Evolutionary conservation across 2,113 vertebrate species (phyloP).

Genomic region (Forbesichthys agassizii): DNA sequence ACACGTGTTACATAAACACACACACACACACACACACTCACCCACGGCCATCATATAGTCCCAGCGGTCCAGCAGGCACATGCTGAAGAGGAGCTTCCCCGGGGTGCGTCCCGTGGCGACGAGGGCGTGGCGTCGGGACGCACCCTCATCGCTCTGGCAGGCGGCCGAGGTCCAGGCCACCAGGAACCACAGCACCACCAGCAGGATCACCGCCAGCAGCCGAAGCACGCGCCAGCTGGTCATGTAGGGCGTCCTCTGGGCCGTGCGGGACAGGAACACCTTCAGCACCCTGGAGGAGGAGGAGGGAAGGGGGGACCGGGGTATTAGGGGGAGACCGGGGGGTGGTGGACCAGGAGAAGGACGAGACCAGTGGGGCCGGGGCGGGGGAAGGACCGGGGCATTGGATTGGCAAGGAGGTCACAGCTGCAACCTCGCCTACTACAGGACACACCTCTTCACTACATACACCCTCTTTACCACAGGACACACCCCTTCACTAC

Average conservation of each 20-base stretch:
- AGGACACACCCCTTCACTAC: no score
- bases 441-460: no score
- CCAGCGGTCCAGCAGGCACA: constrained; percentile 95
- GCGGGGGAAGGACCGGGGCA: no score
- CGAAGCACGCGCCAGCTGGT: constrained; percentile 93
- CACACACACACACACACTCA: constrained; percentile 65
- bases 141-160: constrained; percentile 80
- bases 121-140: constrained; percentile 80
- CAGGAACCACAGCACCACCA: constrained; percentile 94
- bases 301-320: not conserved
- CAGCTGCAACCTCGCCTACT: no score
- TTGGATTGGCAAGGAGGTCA: no score
- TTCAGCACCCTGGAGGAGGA: constrained; percentile 86
- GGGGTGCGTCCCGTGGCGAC: constrained; percentile 87
- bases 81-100: constrained; percentile 92
- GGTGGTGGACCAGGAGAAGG: not conserved
- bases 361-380: not conserved
- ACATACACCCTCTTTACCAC: no score
- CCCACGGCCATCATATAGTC: constrained; percentile 99
- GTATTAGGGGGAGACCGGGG: not conserved
- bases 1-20: not conserved
- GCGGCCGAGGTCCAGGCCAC: constrained; percentile 93
- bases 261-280: constrained; percentile 95
- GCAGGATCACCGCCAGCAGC: constrained; percentile 88
- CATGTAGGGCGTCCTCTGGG: constrained; percentile 95